phyloP scores from a whole-genome alignment of 2,888 invertebrate genomes.

The Parelbella ahira region DNA sequence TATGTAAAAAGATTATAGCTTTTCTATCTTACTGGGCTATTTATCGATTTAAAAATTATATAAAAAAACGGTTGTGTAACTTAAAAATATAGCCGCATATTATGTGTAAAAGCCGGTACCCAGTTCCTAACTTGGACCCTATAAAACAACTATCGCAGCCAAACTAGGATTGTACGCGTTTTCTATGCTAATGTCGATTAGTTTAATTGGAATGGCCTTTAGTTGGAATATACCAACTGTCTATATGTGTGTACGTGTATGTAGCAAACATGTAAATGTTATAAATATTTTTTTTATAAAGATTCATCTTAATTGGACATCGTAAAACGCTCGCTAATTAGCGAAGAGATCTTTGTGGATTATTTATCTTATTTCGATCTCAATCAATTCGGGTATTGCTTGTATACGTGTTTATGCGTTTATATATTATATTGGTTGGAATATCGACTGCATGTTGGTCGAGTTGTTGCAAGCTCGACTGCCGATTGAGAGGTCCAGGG shows the following conservation, averaged over 20 bases:
- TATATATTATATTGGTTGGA: too few relatives aligned
- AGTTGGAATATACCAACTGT: constrained; percentile 25
- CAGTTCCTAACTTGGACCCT: constrained; percentile 36
- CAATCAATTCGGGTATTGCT: constrained; percentile 8
- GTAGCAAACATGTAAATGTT: constrained; percentile 1
- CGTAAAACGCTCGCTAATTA: constrained; percentile 39
- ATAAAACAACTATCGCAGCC: constrained; percentile 32
- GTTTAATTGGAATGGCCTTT: constrained; percentile 54
- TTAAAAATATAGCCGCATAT: too few relatives aligned
- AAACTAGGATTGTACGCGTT: constrained; percentile 41
- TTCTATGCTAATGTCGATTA: constrained; percentile 53
- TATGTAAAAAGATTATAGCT: too few relatives aligned
- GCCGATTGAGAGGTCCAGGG: too few relatives aligned
- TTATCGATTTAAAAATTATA: too few relatives aligned
- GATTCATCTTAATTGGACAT: constrained; percentile 31
- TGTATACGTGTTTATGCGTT: constrained; percentile 3
- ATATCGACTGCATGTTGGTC: too few relatives aligned
- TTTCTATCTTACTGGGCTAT: too few relatives aligned
- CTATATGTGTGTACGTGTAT: constrained; percentile 7
- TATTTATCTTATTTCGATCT: constrained; percentile 31
- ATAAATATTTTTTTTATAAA: constrained; percentile 22
- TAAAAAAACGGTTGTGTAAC: too few relatives aligned
- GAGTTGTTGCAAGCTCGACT: too few relatives aligned
- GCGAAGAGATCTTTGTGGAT: constrained; percentile 32
- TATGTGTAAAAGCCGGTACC: too few relatives aligned